Percentiles rank a stretch among this genome's conserved stretches.
phyloP scores from a whole-genome alignment of 2,113 vertebrate species.

The Centropristis striata region DNA sequence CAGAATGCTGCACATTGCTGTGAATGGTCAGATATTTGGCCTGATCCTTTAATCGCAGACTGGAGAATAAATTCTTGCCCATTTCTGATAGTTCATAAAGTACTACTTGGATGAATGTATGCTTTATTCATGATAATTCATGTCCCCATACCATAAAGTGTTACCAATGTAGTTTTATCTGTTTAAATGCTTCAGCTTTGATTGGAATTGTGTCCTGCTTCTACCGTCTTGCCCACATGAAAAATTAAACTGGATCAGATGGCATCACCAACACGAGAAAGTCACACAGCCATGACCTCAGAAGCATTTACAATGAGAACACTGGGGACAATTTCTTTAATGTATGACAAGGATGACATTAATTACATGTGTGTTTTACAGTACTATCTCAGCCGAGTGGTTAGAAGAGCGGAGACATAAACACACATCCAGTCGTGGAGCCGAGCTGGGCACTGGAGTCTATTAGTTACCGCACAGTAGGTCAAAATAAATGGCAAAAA shows the following conservation, averaged over 20 bases:
- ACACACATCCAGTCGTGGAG: conserved; percentile 34
- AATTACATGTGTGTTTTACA: conserved; percentile 71
- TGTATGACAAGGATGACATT: conserved; percentile 57
- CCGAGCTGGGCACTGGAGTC: conserved; percentile 32
- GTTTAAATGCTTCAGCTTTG: conserved; percentile 27
- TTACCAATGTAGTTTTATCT: background rate
- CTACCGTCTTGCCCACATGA: background rate
- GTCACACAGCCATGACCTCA: conserved; percentile 54
- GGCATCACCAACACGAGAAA: conserved; percentile 32
- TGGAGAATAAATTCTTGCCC: no score
- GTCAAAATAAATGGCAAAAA: conserved; percentile 35
- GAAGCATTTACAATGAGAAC: conserved; percentile 70
- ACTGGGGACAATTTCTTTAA: conserved; percentile 63
- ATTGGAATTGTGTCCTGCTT: background rate
- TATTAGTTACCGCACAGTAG: conserved; percentile 33
- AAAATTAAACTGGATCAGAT: conserved; percentile 26
- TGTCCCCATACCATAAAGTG: no score
- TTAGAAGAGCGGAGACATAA: conserved; percentile 40
- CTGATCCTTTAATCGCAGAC: no score
- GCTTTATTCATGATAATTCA: no score
- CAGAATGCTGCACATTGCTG: no score
- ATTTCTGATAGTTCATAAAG: no score
- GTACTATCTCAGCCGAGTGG: conserved; percentile 45
- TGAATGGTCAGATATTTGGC: no score
- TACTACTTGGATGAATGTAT: no score